Base-by-base conservation (phyloP, 2,113 vertebrate genomes). In the Pterocles orientalis region DNA sequence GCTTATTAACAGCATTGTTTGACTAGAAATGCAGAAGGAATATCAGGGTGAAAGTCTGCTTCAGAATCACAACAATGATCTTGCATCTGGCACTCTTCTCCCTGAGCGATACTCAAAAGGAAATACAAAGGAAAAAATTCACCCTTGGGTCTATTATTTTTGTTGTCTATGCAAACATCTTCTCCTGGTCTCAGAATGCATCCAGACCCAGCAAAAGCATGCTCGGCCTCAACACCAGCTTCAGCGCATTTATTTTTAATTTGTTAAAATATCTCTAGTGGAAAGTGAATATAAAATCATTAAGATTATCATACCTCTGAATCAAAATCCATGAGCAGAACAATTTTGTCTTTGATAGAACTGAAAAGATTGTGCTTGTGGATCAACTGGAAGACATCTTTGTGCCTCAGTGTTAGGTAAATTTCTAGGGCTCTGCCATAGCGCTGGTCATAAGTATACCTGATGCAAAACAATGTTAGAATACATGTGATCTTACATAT, bases 261-360 rank as follows among this genome's bases (percentile, higher is more conserved):
- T 41, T 53, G 14, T 60, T 88, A 64, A 89, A 91, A 85, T 85
- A 75, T 39, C 57, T 82, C 64, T 39, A 56, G 24, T 71, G 34
- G 45, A 93, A 91, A 93, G 34, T 33, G 50, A 85, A 73, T 62
- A 54, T 19, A 68, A 70, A 82, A 89, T 50, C 45, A 90, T 88
- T 79, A 92, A 79, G 89, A 90, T 41, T 43, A 91, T 65, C 83
- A 82, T 97, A 99, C 99, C 99, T 99, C 99, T 93, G 98, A 99
- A 97, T 99, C 99, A 95, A 99, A 99, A 95, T 99, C 99, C 99
- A 99, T 99, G 95, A 99, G 98, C 60, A 99, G 98, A 47, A 99
- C 99, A 48, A 99, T 99, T 97, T 99, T 99, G 97, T 99, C 99
- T 94, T 98, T 99, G 91, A 99, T 99, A 84, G 99, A 99, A 87